A percentile compares a stretch with the other conserved stretches of the same genome.
Conservation (phyloP, 2,797 vertebrate species). For the Acestrorhynchus altus region DNA sequence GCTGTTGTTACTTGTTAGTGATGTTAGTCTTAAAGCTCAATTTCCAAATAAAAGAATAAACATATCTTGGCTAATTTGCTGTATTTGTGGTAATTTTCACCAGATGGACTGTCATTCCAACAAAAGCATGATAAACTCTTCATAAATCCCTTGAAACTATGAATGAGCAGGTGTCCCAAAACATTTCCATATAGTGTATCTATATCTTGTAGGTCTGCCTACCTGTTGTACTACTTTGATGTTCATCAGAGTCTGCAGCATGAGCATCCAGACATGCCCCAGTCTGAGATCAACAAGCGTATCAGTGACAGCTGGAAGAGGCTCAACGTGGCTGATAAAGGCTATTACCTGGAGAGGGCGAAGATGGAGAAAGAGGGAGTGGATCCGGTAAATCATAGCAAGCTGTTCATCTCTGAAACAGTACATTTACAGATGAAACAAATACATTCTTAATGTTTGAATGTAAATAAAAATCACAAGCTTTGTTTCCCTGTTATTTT, state of each 20-base stretch:
- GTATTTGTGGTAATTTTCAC: background rate
- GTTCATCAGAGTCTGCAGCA: conserved; percentile 94
- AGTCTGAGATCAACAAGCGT: conserved; percentile 98
- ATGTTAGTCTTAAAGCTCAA: background rate
- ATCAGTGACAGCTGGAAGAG: conserved; percentile 97
- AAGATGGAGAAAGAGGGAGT: conserved; percentile 91
- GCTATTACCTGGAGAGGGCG: conserved; percentile 93
- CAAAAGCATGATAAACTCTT: too few species aligned
- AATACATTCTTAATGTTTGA: too few species aligned
- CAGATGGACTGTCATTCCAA: too few species aligned
- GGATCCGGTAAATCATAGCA: conserved; percentile 82
- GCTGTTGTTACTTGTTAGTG: background rate
- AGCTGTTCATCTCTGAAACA: background rate
- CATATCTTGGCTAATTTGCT: background rate
- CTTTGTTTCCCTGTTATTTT: too few species aligned
- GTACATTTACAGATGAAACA: background rate
- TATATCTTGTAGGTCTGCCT: conserved; percentile 86
- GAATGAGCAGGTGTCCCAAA: too few species aligned
- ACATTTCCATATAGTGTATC: too few species aligned
- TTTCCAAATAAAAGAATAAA: background rate
- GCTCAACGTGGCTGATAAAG: conserved; percentile 94
- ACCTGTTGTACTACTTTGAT: conserved; percentile 96
- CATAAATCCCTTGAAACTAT: too few species aligned
- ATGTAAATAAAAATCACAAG: too few species aligned
- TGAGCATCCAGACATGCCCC: conserved; percentile 90